Percentiles rank a stretch among this genome's conserved stretches.
phyloP scores from a whole-genome alignment of 2,797 vertebrate species.

The Setipinna tenuifilis region DNA sequence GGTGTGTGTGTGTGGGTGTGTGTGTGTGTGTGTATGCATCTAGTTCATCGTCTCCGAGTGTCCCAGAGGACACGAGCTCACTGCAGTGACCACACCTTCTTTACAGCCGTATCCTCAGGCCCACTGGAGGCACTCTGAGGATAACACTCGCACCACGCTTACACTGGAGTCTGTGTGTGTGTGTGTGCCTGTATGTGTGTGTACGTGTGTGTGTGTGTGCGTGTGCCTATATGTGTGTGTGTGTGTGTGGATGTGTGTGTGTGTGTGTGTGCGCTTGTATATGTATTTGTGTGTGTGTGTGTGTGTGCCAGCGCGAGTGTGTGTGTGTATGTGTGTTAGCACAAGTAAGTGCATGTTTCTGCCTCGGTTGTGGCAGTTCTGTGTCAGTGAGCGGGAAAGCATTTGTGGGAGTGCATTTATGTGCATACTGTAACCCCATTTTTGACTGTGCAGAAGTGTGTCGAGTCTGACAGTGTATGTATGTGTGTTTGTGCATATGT shows the following conservation, averaged over 20 bases:
- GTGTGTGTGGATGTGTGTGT: neutral
- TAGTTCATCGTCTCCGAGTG: conserved; percentile 8
- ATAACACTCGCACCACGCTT: neutral
- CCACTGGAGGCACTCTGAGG: neutral
- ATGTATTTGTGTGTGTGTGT: too few species aligned
- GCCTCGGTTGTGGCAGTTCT: conserved; percentile 3
- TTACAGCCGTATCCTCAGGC: neutral
- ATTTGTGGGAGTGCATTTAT: neutral
- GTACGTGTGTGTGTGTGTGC: too few species aligned
- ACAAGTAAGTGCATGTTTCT: neutral
- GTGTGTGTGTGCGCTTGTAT: too few species aligned
- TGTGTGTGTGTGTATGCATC: conserved; percentile 28
- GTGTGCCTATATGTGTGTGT: conserved; percentile 5
- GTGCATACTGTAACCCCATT: neutral
- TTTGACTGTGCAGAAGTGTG: neutral
- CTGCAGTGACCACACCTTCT: conserved; percentile 20
- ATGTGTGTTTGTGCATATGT: neutral
- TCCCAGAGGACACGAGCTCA: conserved; percentile 18
- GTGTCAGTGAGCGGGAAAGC: neutral
- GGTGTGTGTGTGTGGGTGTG: conserved; percentile 20
- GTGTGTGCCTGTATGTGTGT: too few species aligned
- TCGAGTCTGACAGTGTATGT: neutral
- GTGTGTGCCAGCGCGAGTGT: neutral
- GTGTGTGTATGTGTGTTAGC: conserved; percentile 18
- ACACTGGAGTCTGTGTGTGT: neutral